These are phyloP conservation scores for Yponomeuta malinellus DNA, from an alignment of 2,888 invertebrate genomes.

Conservation along the genomic window DNA sequence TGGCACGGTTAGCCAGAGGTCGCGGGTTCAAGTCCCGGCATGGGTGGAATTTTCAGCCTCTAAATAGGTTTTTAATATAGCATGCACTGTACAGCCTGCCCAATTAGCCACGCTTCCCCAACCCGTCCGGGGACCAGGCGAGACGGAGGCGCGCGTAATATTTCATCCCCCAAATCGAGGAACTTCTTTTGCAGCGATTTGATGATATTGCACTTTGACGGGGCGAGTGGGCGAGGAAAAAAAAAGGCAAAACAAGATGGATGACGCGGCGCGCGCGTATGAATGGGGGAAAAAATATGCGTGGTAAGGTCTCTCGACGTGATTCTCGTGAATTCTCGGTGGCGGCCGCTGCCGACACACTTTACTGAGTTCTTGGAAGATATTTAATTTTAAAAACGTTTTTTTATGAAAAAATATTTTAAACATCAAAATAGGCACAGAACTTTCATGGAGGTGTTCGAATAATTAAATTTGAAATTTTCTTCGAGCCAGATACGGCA, in stretches of 20 bases:
- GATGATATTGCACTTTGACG: constrained; percentile 74
- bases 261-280: constrained; percentile 37
- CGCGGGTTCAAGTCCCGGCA: too few relatives aligned
- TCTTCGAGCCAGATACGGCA: too few relatives aligned
- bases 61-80: too few relatives aligned
- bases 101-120: constrained; percentile 15
- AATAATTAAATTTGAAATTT: too few relatives aligned
- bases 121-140: constrained; percentile 48
- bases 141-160: constrained; percentile 67
- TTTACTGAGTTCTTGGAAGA: background rate
- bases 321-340: constrained; percentile 10
- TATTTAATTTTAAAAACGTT: too few relatives aligned
- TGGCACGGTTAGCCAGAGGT: too few relatives aligned
- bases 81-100: background rate
- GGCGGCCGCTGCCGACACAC: background rate
- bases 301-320: constrained; percentile 13
- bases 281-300: constrained; percentile 26
- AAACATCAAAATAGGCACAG: too few relatives aligned
- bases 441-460: too few relatives aligned
- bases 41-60: too few relatives aligned
- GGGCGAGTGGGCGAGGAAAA: constrained; percentile 35
- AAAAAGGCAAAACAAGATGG: constrained; percentile 44
- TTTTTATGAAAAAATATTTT: too few relatives aligned
- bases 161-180: constrained; percentile 70
- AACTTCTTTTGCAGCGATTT: constrained; percentile 73